Evolutionary conservation across 2,113 vertebrate species (phyloP), one percentile per base, ranked within the genome.

Genomic region (Shinisaurus crocodilurus): DNA sequence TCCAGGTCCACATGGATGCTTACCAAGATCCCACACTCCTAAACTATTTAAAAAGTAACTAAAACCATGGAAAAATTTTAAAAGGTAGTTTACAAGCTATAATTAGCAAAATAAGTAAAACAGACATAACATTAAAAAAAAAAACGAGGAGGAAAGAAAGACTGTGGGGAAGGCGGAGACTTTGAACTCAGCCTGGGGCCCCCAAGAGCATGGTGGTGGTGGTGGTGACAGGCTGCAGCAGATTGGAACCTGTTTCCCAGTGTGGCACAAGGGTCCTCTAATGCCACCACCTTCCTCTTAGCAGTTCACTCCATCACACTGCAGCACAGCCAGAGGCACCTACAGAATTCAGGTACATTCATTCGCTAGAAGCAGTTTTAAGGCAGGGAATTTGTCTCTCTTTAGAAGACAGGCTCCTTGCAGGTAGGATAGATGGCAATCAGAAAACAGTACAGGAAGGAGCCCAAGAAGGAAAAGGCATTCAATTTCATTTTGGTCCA

Each of bases 1-100:
- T 65, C 43, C 20, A 69, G 76, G 45, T 45, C 45, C 32, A 80
- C 40, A 84, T 29, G 1, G 69, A 65, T 54, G n/a, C 69, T 60
- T 43, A 57, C 60, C 80, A 72, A 76, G 72, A 70, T 70, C 63
- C 29, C 63, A 85, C 20, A 60, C 69, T 74, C n/a, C 90, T 81
- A 65, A 85, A 50, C 83, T 89, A 91, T 43, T 76, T 85, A 60
- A 74, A 89, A 91, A 88, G 45, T 70, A 88, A 79, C 87, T 69
- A 79, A 50, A 86, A 86, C 63, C 37, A 40, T 34, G 69, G 34
- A 67, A 74, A 50, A 29, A 72, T 82, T 25, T 7, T 45, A 77
- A 88, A 86, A 65, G 40, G 54, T 43, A 81, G 48, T 88, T 89
- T 86, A 89, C 76, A 82, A 81, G 57, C 72, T 50, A 74, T 65